Evolutionary conservation across 2,113 vertebrate genomes (phyloP).

Genomic region (Sphyrna mokarran): DNA sequence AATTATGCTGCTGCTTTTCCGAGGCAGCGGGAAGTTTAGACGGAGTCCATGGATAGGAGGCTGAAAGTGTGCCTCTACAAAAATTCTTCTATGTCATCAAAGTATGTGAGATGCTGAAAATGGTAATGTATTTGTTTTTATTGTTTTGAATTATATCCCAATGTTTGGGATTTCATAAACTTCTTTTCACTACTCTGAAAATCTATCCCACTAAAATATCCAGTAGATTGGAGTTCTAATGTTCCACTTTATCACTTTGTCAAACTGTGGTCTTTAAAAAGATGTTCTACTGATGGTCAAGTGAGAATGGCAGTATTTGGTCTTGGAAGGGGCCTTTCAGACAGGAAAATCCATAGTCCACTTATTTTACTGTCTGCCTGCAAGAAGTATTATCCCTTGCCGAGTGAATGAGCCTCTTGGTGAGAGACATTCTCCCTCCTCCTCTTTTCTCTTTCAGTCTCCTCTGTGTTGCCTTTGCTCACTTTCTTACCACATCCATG

Average conservation of each 20-base stretch:
- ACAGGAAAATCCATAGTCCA: too few relatives aligned
- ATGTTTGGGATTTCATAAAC: not conserved
- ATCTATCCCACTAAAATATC: not conserved
- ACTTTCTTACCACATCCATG: not conserved
- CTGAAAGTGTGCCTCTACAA: not conserved
- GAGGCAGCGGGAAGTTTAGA: too few relatives aligned
- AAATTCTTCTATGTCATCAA: not conserved
- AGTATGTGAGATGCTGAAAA: not conserved
- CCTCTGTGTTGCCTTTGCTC: not conserved
- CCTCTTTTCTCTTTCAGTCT: not conserved
- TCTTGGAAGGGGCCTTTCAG: too few relatives aligned
- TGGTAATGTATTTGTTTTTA: not conserved
- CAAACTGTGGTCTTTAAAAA: not conserved
- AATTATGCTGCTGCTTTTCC: too few relatives aligned
- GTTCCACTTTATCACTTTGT: not conserved
- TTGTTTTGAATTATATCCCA: not conserved
- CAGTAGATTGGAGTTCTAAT: not conserved
- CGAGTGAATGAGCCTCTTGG: not conserved
- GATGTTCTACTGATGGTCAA: not conserved
- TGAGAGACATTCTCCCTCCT: not conserved
- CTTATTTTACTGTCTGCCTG: too few relatives aligned
- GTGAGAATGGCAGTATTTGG: too few relatives aligned
- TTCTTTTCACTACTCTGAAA: not conserved
- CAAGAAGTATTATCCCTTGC: not conserved
- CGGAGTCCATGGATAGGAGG: too few relatives aligned